These are phyloP conservation scores for Eilema sororculum DNA, from an alignment of 2,888 invertebrate species.

Conservation along the genomic window DNA sequence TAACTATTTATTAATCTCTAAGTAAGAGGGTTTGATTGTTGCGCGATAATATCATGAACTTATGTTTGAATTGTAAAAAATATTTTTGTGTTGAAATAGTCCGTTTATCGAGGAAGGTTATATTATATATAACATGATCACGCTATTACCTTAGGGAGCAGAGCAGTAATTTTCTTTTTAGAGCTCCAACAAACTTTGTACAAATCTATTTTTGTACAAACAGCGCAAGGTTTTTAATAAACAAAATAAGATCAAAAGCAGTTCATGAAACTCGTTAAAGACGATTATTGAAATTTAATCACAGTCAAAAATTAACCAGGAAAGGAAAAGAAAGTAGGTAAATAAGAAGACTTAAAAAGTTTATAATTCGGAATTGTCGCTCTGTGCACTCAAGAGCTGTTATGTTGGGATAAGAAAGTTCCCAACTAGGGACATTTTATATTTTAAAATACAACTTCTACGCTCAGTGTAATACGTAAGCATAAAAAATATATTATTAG, in stretches of 20 bases:
- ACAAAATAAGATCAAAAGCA: neutral
- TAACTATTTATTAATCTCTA: too few species aligned
- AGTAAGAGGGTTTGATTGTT: too few species aligned
- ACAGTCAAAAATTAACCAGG: constrained; percentile 55
- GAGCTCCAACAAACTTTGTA: too few species aligned
- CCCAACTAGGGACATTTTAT: constrained; percentile 62
- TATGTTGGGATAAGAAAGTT: constrained; percentile 71
- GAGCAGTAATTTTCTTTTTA: too few species aligned
- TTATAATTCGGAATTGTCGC: constrained; percentile 66
- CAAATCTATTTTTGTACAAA: too few species aligned
- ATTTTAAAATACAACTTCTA: constrained; percentile 52
- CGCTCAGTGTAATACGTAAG: too few species aligned
- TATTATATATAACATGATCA: too few species aligned
- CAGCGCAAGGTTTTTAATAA: constrained; percentile 15
- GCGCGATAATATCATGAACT: too few species aligned
- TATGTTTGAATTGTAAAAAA: too few species aligned
- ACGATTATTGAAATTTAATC: constrained; percentile 55
- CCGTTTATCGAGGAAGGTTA: too few species aligned
- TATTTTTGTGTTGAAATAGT: too few species aligned
- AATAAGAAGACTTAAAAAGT: constrained; percentile 65
- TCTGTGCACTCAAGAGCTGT: constrained; percentile 62
- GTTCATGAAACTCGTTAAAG: constrained; percentile 40
- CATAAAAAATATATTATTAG: constrained; percentile 28
- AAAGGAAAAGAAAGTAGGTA: constrained; percentile 54
- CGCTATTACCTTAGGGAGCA: too few species aligned